Percentiles rank a stretch among this genome's conserved stretches.
phyloP scores from a whole-genome alignment of 2,888 invertebrate genomes.

The Salticus scenicus region DNA sequence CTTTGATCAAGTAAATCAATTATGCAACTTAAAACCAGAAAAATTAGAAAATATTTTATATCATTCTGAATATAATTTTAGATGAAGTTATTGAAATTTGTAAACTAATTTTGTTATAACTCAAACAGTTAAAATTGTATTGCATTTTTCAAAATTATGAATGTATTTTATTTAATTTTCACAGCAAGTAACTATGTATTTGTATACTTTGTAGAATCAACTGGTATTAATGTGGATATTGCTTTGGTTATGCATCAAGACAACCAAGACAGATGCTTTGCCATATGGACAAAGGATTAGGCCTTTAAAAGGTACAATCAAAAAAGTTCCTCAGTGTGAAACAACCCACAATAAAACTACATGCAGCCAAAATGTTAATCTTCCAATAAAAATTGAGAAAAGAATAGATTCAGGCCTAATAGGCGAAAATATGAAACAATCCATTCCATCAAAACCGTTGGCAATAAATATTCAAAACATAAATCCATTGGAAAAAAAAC shows the following conservation, averaged over 20 bases:
- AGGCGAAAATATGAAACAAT: neutral
- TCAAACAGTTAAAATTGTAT: no score
- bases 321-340: neutral
- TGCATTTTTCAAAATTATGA: no score
- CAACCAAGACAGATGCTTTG: neutral
- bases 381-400: conserved; percentile 11
- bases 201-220: no score
- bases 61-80: no score
- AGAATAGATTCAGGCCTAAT: neutral
- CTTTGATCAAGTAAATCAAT: no score
- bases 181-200: no score
- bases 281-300: conserved; percentile 42
- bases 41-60: no score
- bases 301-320: conserved; percentile 10
- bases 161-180: no score
- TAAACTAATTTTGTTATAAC: no score
- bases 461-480: neutral
- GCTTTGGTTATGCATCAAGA: conserved; percentile 9
- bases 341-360: conserved; percentile 3
- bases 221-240: conserved; percentile 21
- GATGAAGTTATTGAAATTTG: no score
- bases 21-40: no score
- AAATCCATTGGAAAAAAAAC: conserved; percentile 25
- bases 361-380: neutral
- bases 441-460: neutral